Evolutionary conservation across 2,113 vertebrate species (phyloP).

Genomic region (Plectropomus leopardus): DNA sequence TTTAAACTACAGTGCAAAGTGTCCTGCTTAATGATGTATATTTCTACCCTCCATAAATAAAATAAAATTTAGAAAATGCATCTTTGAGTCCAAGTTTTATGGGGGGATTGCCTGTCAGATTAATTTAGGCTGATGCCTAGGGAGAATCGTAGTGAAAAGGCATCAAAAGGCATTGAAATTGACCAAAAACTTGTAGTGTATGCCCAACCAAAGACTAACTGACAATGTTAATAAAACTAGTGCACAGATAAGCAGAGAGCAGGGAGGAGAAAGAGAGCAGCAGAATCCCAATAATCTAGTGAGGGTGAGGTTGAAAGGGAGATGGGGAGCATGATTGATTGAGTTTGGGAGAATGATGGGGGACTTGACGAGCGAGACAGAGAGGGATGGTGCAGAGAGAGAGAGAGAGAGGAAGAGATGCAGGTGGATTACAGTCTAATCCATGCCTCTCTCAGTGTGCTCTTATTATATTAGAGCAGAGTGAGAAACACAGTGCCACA

Average conservation of each 20-base stretch:
- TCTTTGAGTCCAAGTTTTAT: not conserved
- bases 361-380: constrained; percentile 5
- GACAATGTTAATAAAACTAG: constrained; percentile 28
- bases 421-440: constrained; percentile 65
- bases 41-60: not conserved
- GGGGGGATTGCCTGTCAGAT: constrained; percentile 4
- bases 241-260: constrained; percentile 1
- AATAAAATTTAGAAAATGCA: not conserved
- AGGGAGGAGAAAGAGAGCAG: not conserved
- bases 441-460: constrained; percentile 40
- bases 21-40: not conserved
- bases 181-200: not conserved
- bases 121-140: not conserved
- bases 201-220: constrained; percentile 23
- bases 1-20: not conserved
- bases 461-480: constrained; percentile 69
- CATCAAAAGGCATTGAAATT: constrained; percentile 16
- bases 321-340: constrained; percentile 23
- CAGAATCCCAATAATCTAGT: constrained; percentile 38
- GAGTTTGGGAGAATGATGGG: constrained; percentile 18
- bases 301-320: constrained; percentile 25
- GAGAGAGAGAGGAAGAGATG: constrained; percentile 27
- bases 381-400: constrained; percentile 31
- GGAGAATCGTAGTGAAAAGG: not conserved
- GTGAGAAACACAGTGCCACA: constrained; percentile 48